These are phyloP conservation scores for Hypotaenidia philippensis DNA, from an alignment of 2,797 vertebrate genomes.

Conservation along the genomic window DNA sequence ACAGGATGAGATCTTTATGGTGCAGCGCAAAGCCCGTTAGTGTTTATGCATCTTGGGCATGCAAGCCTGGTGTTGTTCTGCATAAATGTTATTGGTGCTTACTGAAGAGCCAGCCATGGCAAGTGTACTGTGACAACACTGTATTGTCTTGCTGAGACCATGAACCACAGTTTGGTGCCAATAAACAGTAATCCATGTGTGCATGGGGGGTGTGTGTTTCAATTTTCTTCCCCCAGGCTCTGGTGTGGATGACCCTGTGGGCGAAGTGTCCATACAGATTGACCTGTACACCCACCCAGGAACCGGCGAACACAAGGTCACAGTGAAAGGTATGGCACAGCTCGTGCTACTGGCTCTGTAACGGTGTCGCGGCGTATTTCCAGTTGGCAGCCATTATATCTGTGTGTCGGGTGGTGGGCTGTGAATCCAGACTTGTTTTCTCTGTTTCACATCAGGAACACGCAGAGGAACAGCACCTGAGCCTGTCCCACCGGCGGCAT, in stretches of 20 bases:
- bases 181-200: neutral
- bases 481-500: neutral
- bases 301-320: conserved; percentile 94
- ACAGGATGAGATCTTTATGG: neutral
- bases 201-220: neutral
- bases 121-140: neutral
- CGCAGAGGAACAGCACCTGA: neutral
- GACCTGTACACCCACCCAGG: conserved; percentile 95
- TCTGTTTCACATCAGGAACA: neutral
- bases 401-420: neutral
- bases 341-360: neutral
- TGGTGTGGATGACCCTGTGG: conserved; percentile 91
- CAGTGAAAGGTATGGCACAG: conserved; percentile 88
- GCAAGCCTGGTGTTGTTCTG: conserved; percentile 12
- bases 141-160: neutral
- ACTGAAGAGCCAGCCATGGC: neutral
- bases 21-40: neutral
- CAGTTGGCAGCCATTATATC: neutral
- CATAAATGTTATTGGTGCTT: neutral
- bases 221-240: conserved; percentile 81
- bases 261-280: conserved; percentile 94
- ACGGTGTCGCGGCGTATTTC: neutral
- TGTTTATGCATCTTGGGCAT: neutral
- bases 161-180: neutral
- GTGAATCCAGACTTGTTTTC: neutral